A percentile compares a stretch with the other conserved stretches of the same genome.
These are phyloP conservation scores for Caloenas nicobarica DNA, from an alignment of 2,113 vertebrate genomes.

Conservation along the genomic window DNA sequence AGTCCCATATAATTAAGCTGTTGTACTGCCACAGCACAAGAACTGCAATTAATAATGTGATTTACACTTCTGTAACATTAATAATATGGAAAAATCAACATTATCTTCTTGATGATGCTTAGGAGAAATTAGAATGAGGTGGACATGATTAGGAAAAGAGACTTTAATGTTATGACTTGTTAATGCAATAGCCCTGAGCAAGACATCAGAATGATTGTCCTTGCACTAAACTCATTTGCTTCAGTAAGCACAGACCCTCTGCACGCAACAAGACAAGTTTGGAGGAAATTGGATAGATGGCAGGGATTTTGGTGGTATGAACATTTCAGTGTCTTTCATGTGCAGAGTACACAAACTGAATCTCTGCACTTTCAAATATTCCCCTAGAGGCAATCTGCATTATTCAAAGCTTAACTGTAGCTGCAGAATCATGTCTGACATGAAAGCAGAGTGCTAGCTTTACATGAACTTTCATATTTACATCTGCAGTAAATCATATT, in stretches of 20 bases:
- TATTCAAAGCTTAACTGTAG: constrained; percentile 68
- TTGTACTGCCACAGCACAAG: not conserved
- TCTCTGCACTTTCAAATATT: constrained; percentile 64
- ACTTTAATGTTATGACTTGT: constrained; percentile 54
- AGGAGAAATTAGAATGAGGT: constrained; percentile 43
- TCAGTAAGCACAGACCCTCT: constrained; percentile 63
- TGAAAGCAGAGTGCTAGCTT: constrained; percentile 51
- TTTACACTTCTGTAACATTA: constrained; percentile 31
- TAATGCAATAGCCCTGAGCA: constrained; percentile 53
- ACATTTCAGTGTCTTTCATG: constrained; percentile 62
- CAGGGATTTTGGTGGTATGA: constrained; percentile 59
- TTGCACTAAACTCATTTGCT: constrained; percentile 60
- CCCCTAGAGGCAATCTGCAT: constrained; percentile 68
- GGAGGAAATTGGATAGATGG: constrained; percentile 62
- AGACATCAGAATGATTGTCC: constrained; percentile 58
- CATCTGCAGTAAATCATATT: constrained; percentile 54
- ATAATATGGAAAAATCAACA: constrained; percentile 41
- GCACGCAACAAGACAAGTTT: constrained; percentile 27
- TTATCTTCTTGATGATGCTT: constrained; percentile 28
- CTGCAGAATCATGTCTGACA: constrained; percentile 60
- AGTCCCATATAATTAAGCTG: constrained; percentile 14
- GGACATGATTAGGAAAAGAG: constrained; percentile 40
- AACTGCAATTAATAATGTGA: constrained; percentile 25
- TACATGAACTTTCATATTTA: constrained; percentile 61
- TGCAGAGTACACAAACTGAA: constrained; percentile 67